Conservation (phyloP, 2,888 invertebrate genomes). For the Spodoptera littoralis region DNA sequence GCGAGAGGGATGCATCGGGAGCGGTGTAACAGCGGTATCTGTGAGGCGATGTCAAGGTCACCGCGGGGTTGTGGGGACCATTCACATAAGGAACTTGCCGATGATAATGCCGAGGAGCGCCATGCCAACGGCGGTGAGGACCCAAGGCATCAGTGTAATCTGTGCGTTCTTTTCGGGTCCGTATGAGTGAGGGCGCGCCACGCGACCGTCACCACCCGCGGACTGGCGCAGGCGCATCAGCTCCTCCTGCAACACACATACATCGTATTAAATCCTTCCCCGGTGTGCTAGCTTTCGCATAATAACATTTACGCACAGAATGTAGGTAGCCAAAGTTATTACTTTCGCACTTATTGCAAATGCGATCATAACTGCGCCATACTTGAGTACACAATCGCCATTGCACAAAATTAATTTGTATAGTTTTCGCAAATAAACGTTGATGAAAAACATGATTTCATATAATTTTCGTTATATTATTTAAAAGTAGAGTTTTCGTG, state of each 20-base stretch:
- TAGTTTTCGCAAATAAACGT: no score
- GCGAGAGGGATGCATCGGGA: constrained; percentile 72
- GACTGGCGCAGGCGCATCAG: constrained; percentile 89
- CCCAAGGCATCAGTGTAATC: constrained; percentile 89
- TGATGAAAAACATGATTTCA: no score
- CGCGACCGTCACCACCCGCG: constrained; percentile 75
- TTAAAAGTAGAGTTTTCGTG: no score
- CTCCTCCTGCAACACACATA: constrained; percentile 87
- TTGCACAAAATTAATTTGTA: no score
- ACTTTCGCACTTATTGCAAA: no score
- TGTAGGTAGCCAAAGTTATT: no score
- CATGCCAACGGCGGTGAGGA: constrained; percentile 91
- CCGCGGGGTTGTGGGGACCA: constrained; percentile 70
- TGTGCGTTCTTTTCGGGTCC: constrained; percentile 89
- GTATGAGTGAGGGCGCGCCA: constrained; percentile 79
- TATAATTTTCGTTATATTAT: no score
- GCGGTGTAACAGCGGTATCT: constrained; percentile 76
- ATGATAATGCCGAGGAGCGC: constrained; percentile 93
- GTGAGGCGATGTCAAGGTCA: constrained; percentile 71
- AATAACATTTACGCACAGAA: no score
- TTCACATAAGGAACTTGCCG: constrained; percentile 95
- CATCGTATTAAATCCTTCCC: not conserved
- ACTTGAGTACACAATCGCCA: no score
- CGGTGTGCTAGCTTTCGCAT: not conserved
- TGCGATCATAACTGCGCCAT: no score